Percentiles rank a stretch among this genome's conserved stretches.
Evolutionary conservation across 2,888 invertebrate species (phyloP).

Genomic region (Nomada fabriciana): DNA sequence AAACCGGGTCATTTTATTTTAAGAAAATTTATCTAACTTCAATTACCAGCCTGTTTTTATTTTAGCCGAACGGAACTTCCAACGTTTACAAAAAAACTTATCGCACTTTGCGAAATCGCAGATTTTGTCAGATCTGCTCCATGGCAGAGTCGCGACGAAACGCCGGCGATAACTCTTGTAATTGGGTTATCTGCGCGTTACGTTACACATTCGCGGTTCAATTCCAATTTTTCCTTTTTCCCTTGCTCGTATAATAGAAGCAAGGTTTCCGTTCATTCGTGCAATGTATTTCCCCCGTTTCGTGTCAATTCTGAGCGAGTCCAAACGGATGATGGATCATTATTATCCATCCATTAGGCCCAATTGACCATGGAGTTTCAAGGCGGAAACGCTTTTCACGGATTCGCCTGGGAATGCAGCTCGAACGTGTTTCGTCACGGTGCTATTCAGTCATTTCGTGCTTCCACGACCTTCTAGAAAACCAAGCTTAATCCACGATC

Average conservation of each 20-base stretch:
- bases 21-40: too few species aligned
- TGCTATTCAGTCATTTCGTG: slow-evolving; percentile 24
- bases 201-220: slow-evolving; percentile 58
- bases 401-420: slow-evolving; percentile 32
- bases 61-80: too few species aligned
- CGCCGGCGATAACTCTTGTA: slow-evolving; percentile 65
- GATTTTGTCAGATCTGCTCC: slow-evolving; percentile 28
- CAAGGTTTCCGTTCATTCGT: background rate
- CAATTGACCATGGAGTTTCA: slow-evolving; percentile 58
- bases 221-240: slow-evolving; percentile 38
- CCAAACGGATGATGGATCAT: slow-evolving; percentile 54
- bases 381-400: slow-evolving; percentile 58
- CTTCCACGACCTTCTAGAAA: slow-evolving; percentile 34
- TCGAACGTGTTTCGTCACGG: slow-evolving; percentile 27
- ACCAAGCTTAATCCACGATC: slow-evolving; percentile 28
- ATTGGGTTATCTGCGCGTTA: slow-evolving; percentile 71
- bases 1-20: too few species aligned
- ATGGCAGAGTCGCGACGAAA: slow-evolving; percentile 48
- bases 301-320: slow-evolving; percentile 37
- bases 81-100: background rate
- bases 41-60: too few species aligned
- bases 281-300: background rate
- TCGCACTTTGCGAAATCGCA: slow-evolving; percentile 40
- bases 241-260: background rate
- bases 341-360: slow-evolving; percentile 52